phyloP scores from a whole-genome alignment of 92 coral and sea anemone genomes.

The Epizoanthus ramosus region DNA sequence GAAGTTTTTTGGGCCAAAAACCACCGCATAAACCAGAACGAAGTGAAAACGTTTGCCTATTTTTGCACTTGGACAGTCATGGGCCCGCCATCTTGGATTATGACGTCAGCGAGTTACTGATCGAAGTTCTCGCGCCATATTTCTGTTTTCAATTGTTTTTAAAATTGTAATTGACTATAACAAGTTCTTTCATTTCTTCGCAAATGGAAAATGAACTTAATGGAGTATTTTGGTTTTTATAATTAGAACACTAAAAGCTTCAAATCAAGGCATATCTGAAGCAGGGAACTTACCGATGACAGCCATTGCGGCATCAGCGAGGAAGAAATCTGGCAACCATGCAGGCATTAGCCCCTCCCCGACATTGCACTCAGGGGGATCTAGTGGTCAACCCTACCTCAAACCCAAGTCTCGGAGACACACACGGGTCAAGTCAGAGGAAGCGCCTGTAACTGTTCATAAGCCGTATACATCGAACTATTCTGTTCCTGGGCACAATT shows the following conservation, averaged over 20 bases:
- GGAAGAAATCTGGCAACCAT: constrained; percentile 62
- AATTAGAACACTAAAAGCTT: constrained; percentile 68
- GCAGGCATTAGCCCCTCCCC: constrained; percentile 59
- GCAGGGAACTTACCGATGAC: constrained; percentile 24
- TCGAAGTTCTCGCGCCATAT: no score
- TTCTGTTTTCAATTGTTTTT: no score
- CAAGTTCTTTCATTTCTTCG: no score
- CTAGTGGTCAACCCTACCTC: constrained; percentile 41
- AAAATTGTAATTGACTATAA: no score
- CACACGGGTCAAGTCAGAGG: constrained; percentile 17
- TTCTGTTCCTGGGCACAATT: neutral
- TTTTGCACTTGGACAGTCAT: no score
- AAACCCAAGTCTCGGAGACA: constrained; percentile 22
- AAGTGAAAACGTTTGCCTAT: no score
- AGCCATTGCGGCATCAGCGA: constrained; percentile 52
- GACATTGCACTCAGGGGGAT: constrained; percentile 34
- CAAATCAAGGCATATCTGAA: constrained; percentile 48
- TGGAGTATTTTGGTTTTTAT: neutral
- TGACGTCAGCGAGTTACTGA: no score
- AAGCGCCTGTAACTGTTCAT: neutral
- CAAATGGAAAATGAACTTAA: neutral
- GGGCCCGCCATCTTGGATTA: no score
- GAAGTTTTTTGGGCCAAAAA: no score
- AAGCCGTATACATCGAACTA: neutral
- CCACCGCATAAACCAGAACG: no score